Percentiles rank a stretch among this genome's conserved stretches.
These are phyloP conservation scores for Drosophila melanogaster DNA, from an alignment of 1,140 invertebrate species.

Conservation along the genomic window DNA sequence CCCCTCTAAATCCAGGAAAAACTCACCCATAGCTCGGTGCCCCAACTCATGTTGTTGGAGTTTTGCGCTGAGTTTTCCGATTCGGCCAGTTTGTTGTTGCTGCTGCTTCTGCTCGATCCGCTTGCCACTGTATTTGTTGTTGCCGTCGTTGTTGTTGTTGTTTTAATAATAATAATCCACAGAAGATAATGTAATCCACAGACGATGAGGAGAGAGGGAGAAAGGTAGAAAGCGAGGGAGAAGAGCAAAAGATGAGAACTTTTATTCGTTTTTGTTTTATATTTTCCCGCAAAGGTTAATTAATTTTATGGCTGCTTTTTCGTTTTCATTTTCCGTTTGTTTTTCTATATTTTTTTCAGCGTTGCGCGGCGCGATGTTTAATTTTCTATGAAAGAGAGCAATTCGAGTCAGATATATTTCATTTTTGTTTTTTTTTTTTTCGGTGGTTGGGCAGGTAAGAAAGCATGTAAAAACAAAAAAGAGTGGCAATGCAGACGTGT, in stretches of 20 bases:
- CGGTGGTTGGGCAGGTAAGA: constrained; percentile 60
- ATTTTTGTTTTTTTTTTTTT: constrained; percentile 15
- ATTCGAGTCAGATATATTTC: constrained; percentile 36
- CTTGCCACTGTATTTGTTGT: constrained; percentile 62
- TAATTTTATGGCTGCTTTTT: constrained; percentile 67
- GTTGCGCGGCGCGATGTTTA: constrained; percentile 51
- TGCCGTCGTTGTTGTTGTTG: constrained; percentile 37
- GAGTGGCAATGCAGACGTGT: constrained; percentile 46
- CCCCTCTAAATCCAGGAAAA: background rate
- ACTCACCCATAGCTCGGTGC: constrained; percentile 87
- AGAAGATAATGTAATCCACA: constrained; percentile 48
- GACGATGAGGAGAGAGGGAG: background rate
- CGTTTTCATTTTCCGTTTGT: constrained; percentile 31
- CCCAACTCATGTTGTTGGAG: constrained; percentile 86
- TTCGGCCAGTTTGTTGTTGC: constrained; percentile 61
- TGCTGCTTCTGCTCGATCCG: constrained; percentile 65
- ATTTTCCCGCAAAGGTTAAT: constrained; percentile 64
- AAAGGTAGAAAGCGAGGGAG: constrained; percentile 17
- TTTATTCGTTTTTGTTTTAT: constrained; percentile 37
- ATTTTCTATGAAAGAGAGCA: constrained; percentile 62
- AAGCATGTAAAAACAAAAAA: constrained; percentile 38
- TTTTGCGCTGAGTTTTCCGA: constrained; percentile 73
- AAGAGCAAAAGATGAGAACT: constrained; percentile 44
- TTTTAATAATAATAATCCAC: constrained; percentile 52
- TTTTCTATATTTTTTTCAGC: constrained; percentile 8